A percentile compares a stretch with the other conserved stretches of the same genome.
These are phyloP conservation scores for Agriopis marginaria DNA, from an alignment of 2,888 invertebrate species.

Conservation along the genomic window DNA sequence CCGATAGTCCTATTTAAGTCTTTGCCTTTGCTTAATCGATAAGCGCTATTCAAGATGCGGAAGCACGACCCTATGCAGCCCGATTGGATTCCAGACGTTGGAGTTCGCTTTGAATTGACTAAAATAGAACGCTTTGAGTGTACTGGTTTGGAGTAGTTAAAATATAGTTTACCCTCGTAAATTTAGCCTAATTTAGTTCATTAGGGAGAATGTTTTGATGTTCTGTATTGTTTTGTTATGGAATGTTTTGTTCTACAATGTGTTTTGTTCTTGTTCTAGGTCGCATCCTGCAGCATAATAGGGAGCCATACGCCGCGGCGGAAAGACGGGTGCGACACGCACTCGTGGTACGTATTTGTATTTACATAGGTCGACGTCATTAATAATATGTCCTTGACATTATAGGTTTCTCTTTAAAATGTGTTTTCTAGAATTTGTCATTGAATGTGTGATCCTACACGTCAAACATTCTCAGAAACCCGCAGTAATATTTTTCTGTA, in stretches of 20 bases:
- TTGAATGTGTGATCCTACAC: not conserved
- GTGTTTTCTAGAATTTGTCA: not conserved
- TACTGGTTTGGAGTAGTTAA: constrained; percentile 22
- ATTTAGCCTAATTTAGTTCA: constrained; percentile 20
- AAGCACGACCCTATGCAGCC: constrained; percentile 41
- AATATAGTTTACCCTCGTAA: constrained; percentile 20
- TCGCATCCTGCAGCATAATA: constrained; percentile 85
- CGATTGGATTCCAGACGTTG: constrained; percentile 37
- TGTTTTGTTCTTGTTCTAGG: constrained; percentile 68
- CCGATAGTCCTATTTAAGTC: constrained; percentile 42
- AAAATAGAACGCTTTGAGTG: constrained; percentile 40
- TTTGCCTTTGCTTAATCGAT: constrained; percentile 42
- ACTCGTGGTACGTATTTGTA: constrained; percentile 80
- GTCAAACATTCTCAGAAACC: not conserved
- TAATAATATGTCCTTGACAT: not conserved
- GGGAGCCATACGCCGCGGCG: constrained; percentile 86
- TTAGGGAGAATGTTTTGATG: not conserved
- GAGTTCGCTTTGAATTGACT: constrained; percentile 39
- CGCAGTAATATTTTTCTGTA: too few relatives aligned
- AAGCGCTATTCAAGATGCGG: constrained; percentile 46
- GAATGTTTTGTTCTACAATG: constrained; percentile 15
- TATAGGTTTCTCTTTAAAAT: not conserved
- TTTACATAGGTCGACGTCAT: not conserved
- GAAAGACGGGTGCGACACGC: constrained; percentile 87
- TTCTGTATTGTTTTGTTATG: constrained; percentile 1